These are phyloP conservation scores for Scolopax rusticola DNA, from an alignment of 2,797 vertebrate genomes.

Conservation along the genomic window DNA sequence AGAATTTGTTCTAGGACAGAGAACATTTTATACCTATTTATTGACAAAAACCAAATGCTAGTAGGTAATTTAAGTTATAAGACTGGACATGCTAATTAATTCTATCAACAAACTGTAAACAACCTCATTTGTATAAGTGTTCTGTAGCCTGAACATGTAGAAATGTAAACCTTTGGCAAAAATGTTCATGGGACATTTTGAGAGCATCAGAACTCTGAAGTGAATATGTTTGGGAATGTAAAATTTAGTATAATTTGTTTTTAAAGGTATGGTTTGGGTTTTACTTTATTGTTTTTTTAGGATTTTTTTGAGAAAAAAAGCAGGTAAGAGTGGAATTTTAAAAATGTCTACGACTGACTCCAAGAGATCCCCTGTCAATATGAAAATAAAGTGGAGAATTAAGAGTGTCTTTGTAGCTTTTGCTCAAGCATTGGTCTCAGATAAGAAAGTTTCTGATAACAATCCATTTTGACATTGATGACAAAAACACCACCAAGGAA, in stretches of 20 bases:
- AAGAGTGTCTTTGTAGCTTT: background rate
- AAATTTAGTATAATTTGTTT: background rate
- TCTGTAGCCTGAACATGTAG: background rate
- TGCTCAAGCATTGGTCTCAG: background rate
- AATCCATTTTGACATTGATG: background rate
- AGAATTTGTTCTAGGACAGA: background rate
- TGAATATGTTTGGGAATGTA: background rate
- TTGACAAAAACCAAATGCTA: background rate
- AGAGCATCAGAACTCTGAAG: background rate
- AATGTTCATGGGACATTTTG: background rate
- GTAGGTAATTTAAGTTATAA: background rate
- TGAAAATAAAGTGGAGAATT: background rate
- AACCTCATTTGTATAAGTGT: background rate
- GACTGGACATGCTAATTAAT: background rate
- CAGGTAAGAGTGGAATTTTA: background rate
- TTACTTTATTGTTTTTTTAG: background rate
- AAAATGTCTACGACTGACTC: background rate
- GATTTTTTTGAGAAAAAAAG: background rate
- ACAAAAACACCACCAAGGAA: background rate
- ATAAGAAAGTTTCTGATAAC: background rate
- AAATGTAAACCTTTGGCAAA: background rate
- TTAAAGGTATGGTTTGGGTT: background rate
- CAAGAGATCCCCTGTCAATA: background rate
- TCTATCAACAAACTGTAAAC: background rate
- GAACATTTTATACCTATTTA: background rate